Evolutionary conservation across 1,140 invertebrate genomes (phyloP).

Genomic region (Ditylenchus dipsaci): DNA sequence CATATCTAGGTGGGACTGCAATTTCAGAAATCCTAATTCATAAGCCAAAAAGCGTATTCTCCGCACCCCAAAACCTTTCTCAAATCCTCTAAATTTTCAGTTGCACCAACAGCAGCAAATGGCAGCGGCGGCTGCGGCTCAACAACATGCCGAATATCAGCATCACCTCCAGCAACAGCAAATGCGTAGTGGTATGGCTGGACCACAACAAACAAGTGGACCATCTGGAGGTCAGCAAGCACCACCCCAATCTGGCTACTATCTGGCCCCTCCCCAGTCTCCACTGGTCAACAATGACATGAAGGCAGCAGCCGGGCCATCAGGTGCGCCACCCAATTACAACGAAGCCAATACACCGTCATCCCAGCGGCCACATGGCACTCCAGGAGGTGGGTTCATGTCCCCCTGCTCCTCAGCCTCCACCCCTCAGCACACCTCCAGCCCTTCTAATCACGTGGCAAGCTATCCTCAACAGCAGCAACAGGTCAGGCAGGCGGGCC

Average conservation of each 20-base stretch:
- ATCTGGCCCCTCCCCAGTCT: background rate
- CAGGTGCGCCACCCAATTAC: background rate
- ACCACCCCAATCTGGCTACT: background rate
- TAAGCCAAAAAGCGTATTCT: background rate
- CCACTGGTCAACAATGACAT: background rate
- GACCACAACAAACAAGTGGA: constrained; percentile 6
- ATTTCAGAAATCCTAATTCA: no score
- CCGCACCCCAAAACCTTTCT: background rate
- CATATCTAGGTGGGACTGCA: no score
- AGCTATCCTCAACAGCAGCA: constrained; percentile 11
- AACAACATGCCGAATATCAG: background rate
- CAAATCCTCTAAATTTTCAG: background rate
- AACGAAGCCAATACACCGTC: background rate
- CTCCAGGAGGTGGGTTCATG: constrained; percentile 9
- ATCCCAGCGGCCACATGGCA: constrained; percentile 15
- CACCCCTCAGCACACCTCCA: constrained; percentile 2
- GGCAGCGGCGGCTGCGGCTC: background rate
- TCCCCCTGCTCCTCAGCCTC: background rate
- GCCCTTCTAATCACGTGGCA: background rate
- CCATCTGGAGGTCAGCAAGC: background rate
- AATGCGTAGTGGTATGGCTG: constrained; percentile 2
- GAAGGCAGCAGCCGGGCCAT: constrained; percentile 1
- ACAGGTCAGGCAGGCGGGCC: background rate
- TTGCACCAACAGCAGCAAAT: constrained; percentile 19
- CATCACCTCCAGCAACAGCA: background rate